These are phyloP conservation scores for Colaptes auratus DNA, from an alignment of 2,113 vertebrate genomes.

Conservation along the genomic window DNA sequence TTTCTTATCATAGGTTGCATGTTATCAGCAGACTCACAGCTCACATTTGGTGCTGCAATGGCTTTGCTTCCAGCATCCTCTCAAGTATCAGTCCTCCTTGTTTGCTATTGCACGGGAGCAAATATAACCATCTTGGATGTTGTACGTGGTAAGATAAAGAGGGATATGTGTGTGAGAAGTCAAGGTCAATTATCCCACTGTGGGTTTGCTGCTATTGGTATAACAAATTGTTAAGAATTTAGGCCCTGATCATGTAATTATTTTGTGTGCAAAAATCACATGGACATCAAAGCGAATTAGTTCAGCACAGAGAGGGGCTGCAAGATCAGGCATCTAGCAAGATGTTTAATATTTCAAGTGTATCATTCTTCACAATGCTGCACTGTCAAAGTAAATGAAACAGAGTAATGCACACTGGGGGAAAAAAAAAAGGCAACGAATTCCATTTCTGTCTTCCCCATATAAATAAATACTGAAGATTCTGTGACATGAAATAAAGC, in stretches of 20 bases:
- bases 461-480: constrained; percentile 41
- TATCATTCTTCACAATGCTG: constrained; percentile 22
- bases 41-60: neutral
- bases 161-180: neutral
- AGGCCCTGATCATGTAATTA: constrained; percentile 16
- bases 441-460: neutral
- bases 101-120: neutral
- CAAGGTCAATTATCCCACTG: constrained; percentile 33
- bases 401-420: neutral
- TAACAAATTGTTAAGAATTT: constrained; percentile 31
- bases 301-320: neutral
- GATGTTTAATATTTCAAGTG: constrained; percentile 52
- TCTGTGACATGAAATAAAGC: constrained; percentile 7
- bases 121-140: neutral
- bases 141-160: neutral
- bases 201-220: neutral
- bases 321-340: constrained; percentile 28
- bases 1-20: constrained; percentile 1
- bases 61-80: neutral
- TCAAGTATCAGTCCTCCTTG: neutral
- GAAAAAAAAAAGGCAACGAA: neutral
- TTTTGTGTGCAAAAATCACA: constrained; percentile 26
- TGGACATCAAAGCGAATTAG: constrained; percentile 40
- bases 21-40: constrained; percentile 21
- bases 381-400: constrained; percentile 49